Base-by-base conservation (phyloP, 2,113 vertebrate genomes). In the Corythornis madagascariensis region DNA sequence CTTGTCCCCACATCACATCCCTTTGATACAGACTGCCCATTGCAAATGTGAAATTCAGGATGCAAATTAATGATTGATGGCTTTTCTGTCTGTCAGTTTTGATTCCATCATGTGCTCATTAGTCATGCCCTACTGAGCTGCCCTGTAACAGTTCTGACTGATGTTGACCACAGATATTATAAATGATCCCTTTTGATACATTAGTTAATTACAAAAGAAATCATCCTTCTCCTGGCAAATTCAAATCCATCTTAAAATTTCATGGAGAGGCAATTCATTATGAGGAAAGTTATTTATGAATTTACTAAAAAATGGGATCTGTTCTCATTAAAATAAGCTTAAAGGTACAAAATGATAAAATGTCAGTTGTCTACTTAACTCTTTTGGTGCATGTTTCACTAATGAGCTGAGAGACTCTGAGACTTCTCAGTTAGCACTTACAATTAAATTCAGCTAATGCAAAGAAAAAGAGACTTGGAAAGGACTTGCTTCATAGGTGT, bases 231-330 rank as follows among this genome's bases (percentile, higher is more conserved):
- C 25, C 26, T 73, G 61, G 69, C n/a, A 77, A 95, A 95, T 94
- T 95, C 63, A 95, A 95, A 93, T 92, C 79, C 45, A 59, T 95
- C 86, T 96, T 95, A 96, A 86, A 96, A 90, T 91, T 90, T 97
- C 67, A 83, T 81, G 80, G 63, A 90, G 50, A 95, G 16, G 33
- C 86, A 80, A 82, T 96, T 94, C 70, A 90, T 92, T 95, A 91
- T 80, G 26, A 91, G 66, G 57, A 50, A 77, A 92, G 20, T 95
- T 96, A 97, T 95, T 97, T 96, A 86, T 96, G 60, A 85, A 56
- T 96, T 97, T 95, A 76, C 64, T 59, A 56, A 94, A 90, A 95
- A 94, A 83, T 50, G 52, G 25, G 61, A 87, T 66, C 64, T 89
- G 72, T 87, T 75, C 61, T 69, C 64, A 78, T 93, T 96, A 96